A percentile compares a stretch with the other conserved stretches of the same genome.
These are phyloP conservation scores for Rhopalosiphum nymphaeae DNA, from an alignment of 2,888 invertebrate species.

Conservation along the genomic window DNA sequence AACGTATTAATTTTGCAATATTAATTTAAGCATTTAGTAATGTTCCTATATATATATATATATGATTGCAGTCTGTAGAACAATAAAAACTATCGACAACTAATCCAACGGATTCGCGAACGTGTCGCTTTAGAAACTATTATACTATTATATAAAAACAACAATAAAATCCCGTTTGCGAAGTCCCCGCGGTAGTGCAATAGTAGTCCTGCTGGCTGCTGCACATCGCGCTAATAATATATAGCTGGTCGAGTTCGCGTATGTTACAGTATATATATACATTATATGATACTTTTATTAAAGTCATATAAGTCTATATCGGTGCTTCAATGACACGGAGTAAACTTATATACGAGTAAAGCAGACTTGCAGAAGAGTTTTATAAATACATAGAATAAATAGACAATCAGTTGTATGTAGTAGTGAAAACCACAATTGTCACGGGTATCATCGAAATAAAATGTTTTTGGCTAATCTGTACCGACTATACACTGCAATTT, in stretches of 20 bases:
- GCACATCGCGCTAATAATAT: neutral
- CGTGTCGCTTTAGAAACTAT: constrained; percentile 23
- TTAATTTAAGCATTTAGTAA: neutral
- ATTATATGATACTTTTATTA: neutral
- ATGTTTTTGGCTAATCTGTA: neutral
- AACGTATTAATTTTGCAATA: neutral
- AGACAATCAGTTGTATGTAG: neutral
- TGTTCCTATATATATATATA: neutral
- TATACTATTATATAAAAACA: constrained; percentile 12
- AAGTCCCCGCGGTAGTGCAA: constrained; percentile 11
- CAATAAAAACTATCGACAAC: neutral
- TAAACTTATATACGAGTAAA: neutral
- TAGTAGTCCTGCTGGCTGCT: neutral
- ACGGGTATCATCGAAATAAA: neutral
- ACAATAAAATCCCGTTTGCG: constrained; percentile 20
- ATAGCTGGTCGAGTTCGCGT: neutral
- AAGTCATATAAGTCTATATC: neutral
- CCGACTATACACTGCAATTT: neutral
- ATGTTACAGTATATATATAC: neutral
- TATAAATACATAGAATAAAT: neutral
- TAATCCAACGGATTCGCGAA: neutral
- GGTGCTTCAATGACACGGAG: neutral
- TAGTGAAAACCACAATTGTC: neutral
- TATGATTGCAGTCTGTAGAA: neutral
- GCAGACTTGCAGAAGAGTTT: neutral